Evolutionary conservation across 2,113 vertebrate species (phyloP), one percentile per base, ranked within the genome.

Genomic region (Pluvialis apricaria): DNA sequence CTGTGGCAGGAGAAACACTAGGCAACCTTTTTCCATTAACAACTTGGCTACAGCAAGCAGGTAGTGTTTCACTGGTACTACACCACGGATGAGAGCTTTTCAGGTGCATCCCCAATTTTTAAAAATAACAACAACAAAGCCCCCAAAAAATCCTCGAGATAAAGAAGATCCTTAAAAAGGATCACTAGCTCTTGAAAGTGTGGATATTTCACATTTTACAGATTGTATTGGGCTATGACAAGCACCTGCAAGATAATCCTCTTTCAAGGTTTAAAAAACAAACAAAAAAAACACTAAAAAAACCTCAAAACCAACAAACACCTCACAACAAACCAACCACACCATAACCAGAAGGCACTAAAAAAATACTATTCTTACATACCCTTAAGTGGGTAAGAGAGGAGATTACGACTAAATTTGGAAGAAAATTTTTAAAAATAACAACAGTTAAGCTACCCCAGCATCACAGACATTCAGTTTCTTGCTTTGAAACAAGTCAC

Each of bases 121-220:
- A 61, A 69, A 69, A 81, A 34, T 7, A 36, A 34, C 3, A 22
- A 44, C 0, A 0, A 40, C 52, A 40, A 3, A 8, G 4, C 4
- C 10, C 16, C 17, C 5, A 5, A 42, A n/a, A 49, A 72, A 15
- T 49, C 3, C 45, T 62, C 28, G 22, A 19, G 4, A 36, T 51
- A 76, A 76, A 68, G 18, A 52, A 18, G 13, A 57, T 66, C 9
- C 25, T 75, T 85, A 11, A 54, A 82, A 73, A 88, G 15, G 16
- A 82, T 45, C 14, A 28, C 11, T 18, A 68, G 42, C 10, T 65
- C 36, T 58, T 58, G 5, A 45, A 73, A 69, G 34, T n/a, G 11
- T 1, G 15, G 54, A 7, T 65, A 51, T 51, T 31, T 71, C 18
- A 31, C 20, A 18, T 24, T 29, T 51, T 29, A 54, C 26, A 80